A percentile compares a stretch with the other conserved stretches of the same genome.
These are phyloP conservation scores for Danionella cerebrum DNA, from an alignment of 2,113 vertebrate genomes.

Conservation along the genomic window DNA sequence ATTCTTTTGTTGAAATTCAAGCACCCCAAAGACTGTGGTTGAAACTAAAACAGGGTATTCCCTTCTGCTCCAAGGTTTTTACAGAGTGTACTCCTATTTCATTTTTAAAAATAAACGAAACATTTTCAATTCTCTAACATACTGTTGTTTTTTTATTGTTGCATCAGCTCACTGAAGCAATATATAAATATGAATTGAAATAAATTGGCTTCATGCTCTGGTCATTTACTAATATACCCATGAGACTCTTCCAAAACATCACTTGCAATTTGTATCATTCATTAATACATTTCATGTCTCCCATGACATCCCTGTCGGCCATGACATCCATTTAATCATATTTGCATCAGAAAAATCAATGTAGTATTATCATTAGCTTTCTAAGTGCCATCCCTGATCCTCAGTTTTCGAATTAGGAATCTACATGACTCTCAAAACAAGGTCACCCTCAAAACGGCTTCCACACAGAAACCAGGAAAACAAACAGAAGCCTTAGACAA, in stretches of 20 bases:
- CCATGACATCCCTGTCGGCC: not conserved
- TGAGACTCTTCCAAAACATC: not conserved
- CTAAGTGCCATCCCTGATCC: not conserved
- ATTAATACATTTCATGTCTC: not conserved
- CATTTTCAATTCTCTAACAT: too few species aligned
- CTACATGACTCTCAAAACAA: not conserved
- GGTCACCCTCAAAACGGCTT: not conserved
- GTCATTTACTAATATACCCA: not conserved
- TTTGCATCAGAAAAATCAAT: not conserved
- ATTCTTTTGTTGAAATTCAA: too few species aligned
- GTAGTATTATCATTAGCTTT: not conserved
- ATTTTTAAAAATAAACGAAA: too few species aligned
- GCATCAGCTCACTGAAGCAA: too few species aligned
- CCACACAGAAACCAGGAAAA: not conserved
- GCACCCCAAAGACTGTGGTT: too few species aligned
- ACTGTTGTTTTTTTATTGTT: too few species aligned
- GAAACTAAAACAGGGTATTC: too few species aligned
- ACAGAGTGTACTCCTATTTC: too few species aligned
- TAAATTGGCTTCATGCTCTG: too few species aligned
- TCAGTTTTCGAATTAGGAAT: not conserved
- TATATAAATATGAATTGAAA: too few species aligned
- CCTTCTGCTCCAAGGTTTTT: too few species aligned
- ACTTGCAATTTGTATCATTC: not conserved
- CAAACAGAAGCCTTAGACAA: slow-evolving; percentile 2
- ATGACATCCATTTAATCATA: not conserved